Evolutionary conservation across 1,140 invertebrate genomes (phyloP).

Genomic region (Carposina sasakii): DNA sequence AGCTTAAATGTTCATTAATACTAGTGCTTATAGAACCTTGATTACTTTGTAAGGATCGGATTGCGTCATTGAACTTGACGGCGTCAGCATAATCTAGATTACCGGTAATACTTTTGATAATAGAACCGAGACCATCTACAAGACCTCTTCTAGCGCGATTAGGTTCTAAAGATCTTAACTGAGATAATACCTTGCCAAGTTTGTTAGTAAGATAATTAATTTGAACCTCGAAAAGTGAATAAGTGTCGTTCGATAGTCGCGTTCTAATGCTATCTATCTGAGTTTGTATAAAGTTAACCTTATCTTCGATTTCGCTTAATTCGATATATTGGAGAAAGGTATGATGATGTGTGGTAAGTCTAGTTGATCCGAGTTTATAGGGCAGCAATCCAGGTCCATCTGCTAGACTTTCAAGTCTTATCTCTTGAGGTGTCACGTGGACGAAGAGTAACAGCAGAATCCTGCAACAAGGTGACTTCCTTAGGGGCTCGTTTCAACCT

Average conservation of each 20-base stretch:
- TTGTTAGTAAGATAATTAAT: not conserved
- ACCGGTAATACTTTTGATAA: conserved; percentile 5
- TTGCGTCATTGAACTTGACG: not conserved
- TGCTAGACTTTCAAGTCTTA: conserved; percentile 1
- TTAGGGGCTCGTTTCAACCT: not conserved
- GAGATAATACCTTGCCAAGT: not conserved
- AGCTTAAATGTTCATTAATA: conserved; percentile 1
- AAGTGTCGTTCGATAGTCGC: not conserved
- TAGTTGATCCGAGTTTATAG: conserved; percentile 5
- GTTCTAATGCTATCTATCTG: not conserved
- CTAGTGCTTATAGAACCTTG: not conserved
- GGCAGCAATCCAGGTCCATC: not conserved
- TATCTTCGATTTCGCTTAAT: conserved; percentile 2
- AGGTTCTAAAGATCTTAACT: not conserved
- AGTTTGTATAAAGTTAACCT: not conserved
- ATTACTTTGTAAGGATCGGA: not conserved
- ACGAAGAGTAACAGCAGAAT: not conserved
- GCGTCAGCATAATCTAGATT: conserved; percentile 4
- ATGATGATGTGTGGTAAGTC: not conserved
- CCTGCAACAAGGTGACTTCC: conserved; percentile 4
- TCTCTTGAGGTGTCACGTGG: not conserved
- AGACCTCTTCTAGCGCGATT: not conserved
- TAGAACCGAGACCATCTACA: not conserved
- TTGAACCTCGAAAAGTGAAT: not conserved
- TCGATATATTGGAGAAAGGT: conserved; percentile 1